Base-by-base conservation (phyloP, 2,888 invertebrate genomes). In the Hirtodrosophila alboralis region DNA sequence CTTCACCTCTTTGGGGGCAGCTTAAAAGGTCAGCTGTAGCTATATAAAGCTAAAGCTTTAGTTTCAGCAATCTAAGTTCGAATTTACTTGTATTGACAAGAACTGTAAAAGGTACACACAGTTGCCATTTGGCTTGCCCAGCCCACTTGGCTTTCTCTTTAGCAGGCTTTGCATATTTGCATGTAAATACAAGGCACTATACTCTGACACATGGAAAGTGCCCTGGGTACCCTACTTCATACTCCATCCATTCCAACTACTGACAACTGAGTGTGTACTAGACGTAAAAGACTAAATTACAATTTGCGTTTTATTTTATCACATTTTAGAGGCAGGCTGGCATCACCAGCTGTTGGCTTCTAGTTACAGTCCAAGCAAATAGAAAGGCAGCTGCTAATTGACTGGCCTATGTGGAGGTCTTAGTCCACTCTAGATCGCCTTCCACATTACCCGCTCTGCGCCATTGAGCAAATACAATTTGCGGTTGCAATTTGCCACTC, bases 271-370 rank as follows among this genome's bases (percentile, higher is more conserved):
- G 26, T 54, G 48, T 53, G 34, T 36, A 34, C 16, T 18, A 16
- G 40, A 38, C 37, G 56, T 47, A 48, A 59, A 64, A 37, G 60
- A 59, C 63, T 71, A 78, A 84, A 70, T 65, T 64, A 71, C 68
- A 81, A 71, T 86, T 84, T 86, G 53, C 63, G 66, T 86, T 79
- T 86, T 86, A 86, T 84, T 86, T 81, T 77, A 84, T 71, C 65
- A 71, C 65, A 80, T 70, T 86, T 71, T 57, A 48, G 68, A 44
- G 23, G 18, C 36, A 9, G 27, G 8, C 18, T 13, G 10, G 28
- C 23, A n/a, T 23, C 26, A 34, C 13, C 47, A 48, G 36, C 52
- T 54, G 47, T 23, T 61, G 66, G 66, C 61, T 66, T 75, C 47
- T 53, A 67, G 70, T 70, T 84, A 70, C 78, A 64, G 61, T 63